A percentile compares a stretch with the other conserved stretches of the same genome.
Conservation (phyloP, 2,797 vertebrate genomes). For the Hafferia zeledoni region DNA sequence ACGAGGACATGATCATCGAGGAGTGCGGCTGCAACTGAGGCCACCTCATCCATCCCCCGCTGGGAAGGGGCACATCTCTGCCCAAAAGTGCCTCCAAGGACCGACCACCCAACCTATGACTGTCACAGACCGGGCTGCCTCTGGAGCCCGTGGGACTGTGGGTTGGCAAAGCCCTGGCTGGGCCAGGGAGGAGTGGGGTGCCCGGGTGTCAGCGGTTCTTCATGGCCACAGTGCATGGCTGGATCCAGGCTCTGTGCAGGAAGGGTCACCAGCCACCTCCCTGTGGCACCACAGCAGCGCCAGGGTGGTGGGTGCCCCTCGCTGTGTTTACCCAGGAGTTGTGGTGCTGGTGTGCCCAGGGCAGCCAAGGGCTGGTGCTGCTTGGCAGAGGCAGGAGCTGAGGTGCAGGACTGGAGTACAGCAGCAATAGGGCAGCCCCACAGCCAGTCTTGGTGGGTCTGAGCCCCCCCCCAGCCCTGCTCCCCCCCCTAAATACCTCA, state of each 20-base stretch:
- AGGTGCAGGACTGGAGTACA: accelerated
- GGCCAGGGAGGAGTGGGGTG: background rate
- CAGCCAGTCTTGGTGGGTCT: accelerated
- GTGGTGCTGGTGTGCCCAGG: accelerated
- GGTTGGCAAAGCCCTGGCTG: background rate
- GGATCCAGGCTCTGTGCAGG: accelerated
- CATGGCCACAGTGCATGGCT: accelerated
- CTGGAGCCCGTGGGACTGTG: accelerated
- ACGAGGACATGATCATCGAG: slow-evolving; percentile 92
- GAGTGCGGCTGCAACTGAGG: slow-evolving; percentile 89
- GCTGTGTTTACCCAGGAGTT: background rate
- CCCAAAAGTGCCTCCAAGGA: background rate
- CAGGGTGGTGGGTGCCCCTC: accelerated
- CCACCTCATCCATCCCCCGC: background rate
- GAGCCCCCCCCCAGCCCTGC: background rate
- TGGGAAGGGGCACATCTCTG: background rate
- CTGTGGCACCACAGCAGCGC: background rate
- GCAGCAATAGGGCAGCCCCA: background rate
- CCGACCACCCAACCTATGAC: accelerated
- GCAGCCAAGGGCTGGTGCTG: background rate
- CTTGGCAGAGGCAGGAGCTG: background rate
- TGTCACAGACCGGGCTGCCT: accelerated
- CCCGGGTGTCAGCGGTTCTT: accelerated
- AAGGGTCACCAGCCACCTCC: background rate
- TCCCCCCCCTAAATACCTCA: background rate